Conservation (phyloP, 2,888 invertebrate genomes). For the Prostheceraeus crozeri region DNA sequence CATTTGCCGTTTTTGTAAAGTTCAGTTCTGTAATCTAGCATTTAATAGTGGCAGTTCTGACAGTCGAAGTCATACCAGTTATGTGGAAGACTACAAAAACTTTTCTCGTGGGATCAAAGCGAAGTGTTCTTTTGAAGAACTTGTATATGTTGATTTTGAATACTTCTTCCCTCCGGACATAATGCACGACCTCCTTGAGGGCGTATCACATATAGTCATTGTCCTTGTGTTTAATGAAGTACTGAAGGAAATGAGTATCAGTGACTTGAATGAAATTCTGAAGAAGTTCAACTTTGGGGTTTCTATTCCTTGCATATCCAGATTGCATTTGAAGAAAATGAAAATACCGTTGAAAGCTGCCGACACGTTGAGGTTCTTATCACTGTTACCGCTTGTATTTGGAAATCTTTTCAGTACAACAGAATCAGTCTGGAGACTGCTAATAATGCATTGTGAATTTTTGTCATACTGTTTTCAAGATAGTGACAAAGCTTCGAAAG, state of each 20-base stretch:
- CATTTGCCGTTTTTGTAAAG: not conserved
- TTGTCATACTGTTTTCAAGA: too few species aligned
- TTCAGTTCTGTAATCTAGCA: not conserved
- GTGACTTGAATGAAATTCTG: too few species aligned
- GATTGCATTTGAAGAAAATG: conserved; percentile 5
- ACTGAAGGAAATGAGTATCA: too few species aligned
- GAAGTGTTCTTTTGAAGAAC: not conserved
- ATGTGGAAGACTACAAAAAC: not conserved
- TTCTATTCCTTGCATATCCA: not conserved
- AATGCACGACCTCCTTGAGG: conserved; percentile 11
- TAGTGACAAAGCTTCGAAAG: too few species aligned
- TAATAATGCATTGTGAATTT: too few species aligned
- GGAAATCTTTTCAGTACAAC: too few species aligned
- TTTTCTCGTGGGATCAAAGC: not conserved
- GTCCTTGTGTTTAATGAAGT: conserved; percentile 1
- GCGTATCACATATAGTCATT: conserved; percentile 3
- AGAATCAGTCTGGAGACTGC: too few species aligned
- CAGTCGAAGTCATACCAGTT: not conserved
- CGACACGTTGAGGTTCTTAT: too few species aligned
- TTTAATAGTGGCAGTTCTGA: not conserved
- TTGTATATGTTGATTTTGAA: conserved; percentile 5
- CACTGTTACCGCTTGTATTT: too few species aligned
- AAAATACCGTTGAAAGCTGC: conserved; percentile 19
- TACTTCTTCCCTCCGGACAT: conserved; percentile 17
- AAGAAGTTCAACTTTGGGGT: not conserved